phyloP scores from a whole-genome alignment of 2,113 vertebrate genomes.

The Scortum barcoo region DNA sequence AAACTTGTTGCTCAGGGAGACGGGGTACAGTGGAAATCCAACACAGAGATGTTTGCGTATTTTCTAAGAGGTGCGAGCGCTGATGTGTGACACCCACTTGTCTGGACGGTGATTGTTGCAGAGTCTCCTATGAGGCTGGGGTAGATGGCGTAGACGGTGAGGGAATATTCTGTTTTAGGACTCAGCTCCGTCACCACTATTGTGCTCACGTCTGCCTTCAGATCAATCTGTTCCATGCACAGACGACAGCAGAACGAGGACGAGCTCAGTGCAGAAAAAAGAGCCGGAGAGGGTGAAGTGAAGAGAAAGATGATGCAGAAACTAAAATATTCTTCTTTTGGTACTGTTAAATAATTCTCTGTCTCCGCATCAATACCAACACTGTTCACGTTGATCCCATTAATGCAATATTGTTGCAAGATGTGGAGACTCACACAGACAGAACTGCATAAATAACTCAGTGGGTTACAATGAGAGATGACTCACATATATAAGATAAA shows the following conservation, averaged over 20 bases:
- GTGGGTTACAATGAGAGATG: background rate
- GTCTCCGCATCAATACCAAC: background rate
- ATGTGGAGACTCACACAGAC: slow-evolving; percentile 1
- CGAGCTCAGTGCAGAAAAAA: background rate
- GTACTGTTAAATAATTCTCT: background rate
- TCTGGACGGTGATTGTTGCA: slow-evolving; percentile 79
- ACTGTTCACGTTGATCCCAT: slow-evolving; percentile 3
- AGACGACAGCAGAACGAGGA: slow-evolving; percentile 14
- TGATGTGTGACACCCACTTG: slow-evolving; percentile 80
- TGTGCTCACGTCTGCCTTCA: slow-evolving; percentile 85
- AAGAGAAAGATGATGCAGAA: slow-evolving; percentile 6
- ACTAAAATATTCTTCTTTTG: background rate
- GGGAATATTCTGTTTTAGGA: slow-evolving; percentile 86
- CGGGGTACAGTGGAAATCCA: background rate
- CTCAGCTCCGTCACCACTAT: slow-evolving; percentile 83
- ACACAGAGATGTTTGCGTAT: background rate
- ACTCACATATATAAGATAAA: background rate
- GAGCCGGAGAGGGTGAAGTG: background rate
- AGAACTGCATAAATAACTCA: background rate
- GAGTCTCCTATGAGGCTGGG: slow-evolving; percentile 82
- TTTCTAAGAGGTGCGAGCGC: background rate
- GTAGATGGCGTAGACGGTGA: slow-evolving; percentile 86
- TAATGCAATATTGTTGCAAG: background rate
- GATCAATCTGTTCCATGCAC: slow-evolving; percentile 80
- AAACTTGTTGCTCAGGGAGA: background rate